phyloP scores from a whole-genome alignment of 2,113 vertebrate species.

The Percina caprodes region DNA sequence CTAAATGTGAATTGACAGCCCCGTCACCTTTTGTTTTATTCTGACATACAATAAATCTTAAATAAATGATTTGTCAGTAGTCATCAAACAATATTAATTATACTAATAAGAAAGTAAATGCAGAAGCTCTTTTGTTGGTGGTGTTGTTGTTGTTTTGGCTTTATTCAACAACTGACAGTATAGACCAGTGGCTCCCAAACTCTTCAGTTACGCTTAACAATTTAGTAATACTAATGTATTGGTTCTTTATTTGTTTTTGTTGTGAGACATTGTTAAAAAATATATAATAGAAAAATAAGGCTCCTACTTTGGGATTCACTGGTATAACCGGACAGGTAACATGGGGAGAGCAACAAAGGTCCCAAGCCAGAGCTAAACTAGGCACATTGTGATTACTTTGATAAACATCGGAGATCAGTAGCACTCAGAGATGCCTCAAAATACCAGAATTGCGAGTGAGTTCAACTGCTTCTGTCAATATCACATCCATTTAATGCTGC shows the following conservation, averaged over 20 bases:
- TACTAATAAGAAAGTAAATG: not conserved
- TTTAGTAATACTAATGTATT: not conserved
- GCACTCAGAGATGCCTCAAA: not conserved
- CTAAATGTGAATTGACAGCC: not conserved
- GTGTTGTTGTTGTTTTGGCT: not conserved
- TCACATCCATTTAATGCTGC: not conserved
- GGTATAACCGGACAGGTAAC: not conserved
- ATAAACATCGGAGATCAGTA: not conserved
- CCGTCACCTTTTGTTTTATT: not conserved
- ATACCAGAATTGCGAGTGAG: not conserved
- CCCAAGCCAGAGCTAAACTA: not conserved
- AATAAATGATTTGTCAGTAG: not conserved
- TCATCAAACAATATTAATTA: not conserved
- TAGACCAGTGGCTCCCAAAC: not conserved
- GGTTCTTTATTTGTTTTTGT: too few relatives aligned
- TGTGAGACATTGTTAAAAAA: not conserved
- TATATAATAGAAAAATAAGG: not conserved
- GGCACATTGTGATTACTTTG: not conserved
- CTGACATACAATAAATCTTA: too few relatives aligned
- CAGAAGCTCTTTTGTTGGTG: not conserved
- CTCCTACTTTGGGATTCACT: not conserved
- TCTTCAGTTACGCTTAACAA: not conserved
- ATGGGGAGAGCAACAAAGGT: not conserved
- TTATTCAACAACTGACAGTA: not conserved
- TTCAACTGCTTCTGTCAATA: not conserved